These are phyloP conservation scores for Agrotis puta DNA, from an alignment of 2,888 invertebrate genomes.

Conservation along the genomic window DNA sequence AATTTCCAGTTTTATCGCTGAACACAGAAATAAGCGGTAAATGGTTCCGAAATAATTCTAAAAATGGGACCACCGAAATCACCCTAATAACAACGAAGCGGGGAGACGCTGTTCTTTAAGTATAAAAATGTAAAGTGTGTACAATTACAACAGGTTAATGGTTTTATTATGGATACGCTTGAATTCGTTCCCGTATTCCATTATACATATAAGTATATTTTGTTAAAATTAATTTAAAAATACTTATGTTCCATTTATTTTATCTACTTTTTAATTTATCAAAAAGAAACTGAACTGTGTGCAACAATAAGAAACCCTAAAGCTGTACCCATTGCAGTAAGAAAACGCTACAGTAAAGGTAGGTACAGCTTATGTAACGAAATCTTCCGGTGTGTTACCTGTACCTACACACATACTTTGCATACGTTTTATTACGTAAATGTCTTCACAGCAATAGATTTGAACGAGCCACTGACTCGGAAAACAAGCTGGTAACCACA, in stretches of 20 bases:
- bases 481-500: constrained; percentile 75
- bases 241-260: no score
- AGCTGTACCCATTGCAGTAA: not conserved
- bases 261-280: no score
- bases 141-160: constrained; percentile 13
- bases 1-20: constrained; percentile 18
- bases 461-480: constrained; percentile 74
- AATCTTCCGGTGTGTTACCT: not conserved
- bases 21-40: constrained; percentile 43
- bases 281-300: no score
- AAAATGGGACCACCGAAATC: constrained; percentile 29
- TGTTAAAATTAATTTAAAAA: no score
- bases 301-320: no score
- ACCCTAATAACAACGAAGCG: constrained; percentile 23
- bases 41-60: constrained; percentile 34
- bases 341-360: not conserved
- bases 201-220: not conserved
- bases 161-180: not conserved
- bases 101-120: constrained; percentile 16
- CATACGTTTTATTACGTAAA: constrained; percentile 40
- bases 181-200: not conserved
- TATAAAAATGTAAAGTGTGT: constrained; percentile 12
- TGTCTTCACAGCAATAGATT: constrained; percentile 67
- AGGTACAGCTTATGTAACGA: not conserved
- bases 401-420: not conserved